Evolutionary conservation across 1,140 invertebrate genomes (phyloP), one percentile per base, ranked within the genome.

Genomic region (Drosophila aff.): DNA sequence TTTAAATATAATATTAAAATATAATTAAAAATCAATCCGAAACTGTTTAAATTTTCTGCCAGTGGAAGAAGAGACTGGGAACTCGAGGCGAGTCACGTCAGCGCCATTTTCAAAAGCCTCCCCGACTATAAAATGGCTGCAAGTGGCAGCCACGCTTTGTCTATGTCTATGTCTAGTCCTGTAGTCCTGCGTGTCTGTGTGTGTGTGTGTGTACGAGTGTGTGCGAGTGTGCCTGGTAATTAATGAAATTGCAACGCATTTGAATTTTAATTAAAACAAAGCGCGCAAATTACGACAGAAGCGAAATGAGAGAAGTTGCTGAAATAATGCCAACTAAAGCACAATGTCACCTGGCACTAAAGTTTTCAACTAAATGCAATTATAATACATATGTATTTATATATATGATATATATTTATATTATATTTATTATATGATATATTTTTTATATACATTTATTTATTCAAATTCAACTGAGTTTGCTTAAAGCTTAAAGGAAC

Each of bases 231-330:
- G 75, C 68, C 76, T 91, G 86, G 82, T 91, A 91, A 91, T 91
- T 91, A 91, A 91, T 91, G 87, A 91, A 91, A 91, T 84, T 91
- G 83, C 81, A 82, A 76, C 87, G 83, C 75, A 91, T 91, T 91
- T 91, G 87, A 91, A 91, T 91, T 91, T 91, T 91, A 91, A 91
- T 91, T 91, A 91, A 91, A 87, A 87, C 83, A 79, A 84, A 87
- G 87, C 87, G 81, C 78, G 62, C 87, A 91, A 87, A 87, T 79
- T 87, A 87, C 87, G 62, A 77, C 72, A 73, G 53, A 36, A 58
- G 41, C 49, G 18, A 80, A 59, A 36, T 36, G 65, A 31, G 50
- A 31, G 23, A 36, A 50, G 33, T 50, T 41, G 21, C 23, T 13
- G 31, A 40, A 49, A 66, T 64, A 41, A 44, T 63, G 33, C 33